phyloP scores from a whole-genome alignment of 2,797 vertebrate species.

The Merluccius polli region DNA sequence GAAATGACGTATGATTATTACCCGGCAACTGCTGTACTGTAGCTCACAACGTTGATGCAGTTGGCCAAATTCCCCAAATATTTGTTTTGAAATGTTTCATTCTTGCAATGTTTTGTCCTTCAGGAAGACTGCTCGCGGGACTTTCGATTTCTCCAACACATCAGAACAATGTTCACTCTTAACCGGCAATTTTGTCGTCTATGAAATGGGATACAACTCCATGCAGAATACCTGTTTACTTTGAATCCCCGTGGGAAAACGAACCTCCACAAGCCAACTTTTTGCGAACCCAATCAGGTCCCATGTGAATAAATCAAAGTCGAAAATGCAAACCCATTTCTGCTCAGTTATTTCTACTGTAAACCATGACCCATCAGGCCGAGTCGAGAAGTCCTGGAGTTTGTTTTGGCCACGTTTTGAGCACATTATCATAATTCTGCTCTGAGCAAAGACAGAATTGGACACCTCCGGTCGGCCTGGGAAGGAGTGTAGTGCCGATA shows the following conservation, averaged over 20 bases:
- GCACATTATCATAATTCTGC: not conserved
- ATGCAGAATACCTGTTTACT: not conserved
- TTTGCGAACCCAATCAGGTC: not conserved
- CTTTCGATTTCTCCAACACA: not conserved
- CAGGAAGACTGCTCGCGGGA: not conserved
- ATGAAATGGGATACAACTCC: not conserved
- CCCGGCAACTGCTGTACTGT: not conserved
- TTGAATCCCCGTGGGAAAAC: not conserved
- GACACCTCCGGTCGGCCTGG: not conserved
- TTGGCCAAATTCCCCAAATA: not conserved
- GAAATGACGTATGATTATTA: not conserved
- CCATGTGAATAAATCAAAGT: constrained; percentile 33
- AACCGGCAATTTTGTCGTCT: not conserved
- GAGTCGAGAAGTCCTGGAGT: not conserved
- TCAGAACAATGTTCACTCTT: not conserved
- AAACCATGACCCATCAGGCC: not conserved
- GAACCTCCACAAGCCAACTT: not conserved
- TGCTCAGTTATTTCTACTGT: not conserved
- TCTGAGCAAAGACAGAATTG: not conserved
- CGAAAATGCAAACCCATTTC: not conserved
- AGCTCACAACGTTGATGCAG: not conserved
- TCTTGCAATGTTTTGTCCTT: not conserved
- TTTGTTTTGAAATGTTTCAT: not conserved
- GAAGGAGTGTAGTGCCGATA: not conserved
- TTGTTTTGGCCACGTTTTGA: not conserved